These are phyloP conservation scores for Camptogramma bilineatum DNA, from an alignment of 2,888 invertebrate genomes.

Conservation along the genomic window DNA sequence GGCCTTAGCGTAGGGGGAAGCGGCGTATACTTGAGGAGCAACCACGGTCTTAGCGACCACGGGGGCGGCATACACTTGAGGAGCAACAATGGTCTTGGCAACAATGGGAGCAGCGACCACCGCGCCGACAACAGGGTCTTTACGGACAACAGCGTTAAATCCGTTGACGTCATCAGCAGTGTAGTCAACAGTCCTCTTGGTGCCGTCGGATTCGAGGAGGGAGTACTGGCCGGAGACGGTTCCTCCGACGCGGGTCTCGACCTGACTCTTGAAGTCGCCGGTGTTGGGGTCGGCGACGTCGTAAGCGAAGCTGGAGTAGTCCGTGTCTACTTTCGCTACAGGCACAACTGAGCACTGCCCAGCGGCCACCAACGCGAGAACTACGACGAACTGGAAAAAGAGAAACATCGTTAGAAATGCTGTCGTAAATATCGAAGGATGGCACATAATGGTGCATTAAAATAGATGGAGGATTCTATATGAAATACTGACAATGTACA, in stretches of 20 bases:
- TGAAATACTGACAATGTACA: too few species aligned
- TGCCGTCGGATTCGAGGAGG: slow-evolving; percentile 83
- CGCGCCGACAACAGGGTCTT: slow-evolving; percentile 68
- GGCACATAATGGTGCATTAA: too few species aligned
- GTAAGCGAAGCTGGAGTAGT: slow-evolving; percentile 83
- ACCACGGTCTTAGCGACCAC: slow-evolving; percentile 42
- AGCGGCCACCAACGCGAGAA: slow-evolving; percentile 73
- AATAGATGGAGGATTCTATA: too few species aligned
- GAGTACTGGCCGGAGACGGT: slow-evolving; percentile 84
- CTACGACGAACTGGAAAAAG: slow-evolving; percentile 72
- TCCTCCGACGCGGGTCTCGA: slow-evolving; percentile 83
- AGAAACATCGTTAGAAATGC: slow-evolving; percentile 1
- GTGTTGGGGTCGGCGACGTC: slow-evolving; percentile 85
- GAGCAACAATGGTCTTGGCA: slow-evolving; percentile 49
- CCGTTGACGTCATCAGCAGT: slow-evolving; percentile 84
- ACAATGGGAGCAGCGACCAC: slow-evolving; percentile 60
- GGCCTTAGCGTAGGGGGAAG: slow-evolving; percentile 30
- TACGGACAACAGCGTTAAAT: slow-evolving; percentile 85
- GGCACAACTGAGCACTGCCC: slow-evolving; percentile 80
- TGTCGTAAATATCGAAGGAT: not conserved
- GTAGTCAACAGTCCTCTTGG: slow-evolving; percentile 85
- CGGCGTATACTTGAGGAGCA: slow-evolving; percentile 31
- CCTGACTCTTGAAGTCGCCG: slow-evolving; percentile 85
- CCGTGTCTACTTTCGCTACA: slow-evolving; percentile 80
- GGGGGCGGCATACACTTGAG: slow-evolving; percentile 51